Evolutionary conservation across 2,113 vertebrate genomes (phyloP).

Genomic region (Typhlomys cinereus): DNA sequence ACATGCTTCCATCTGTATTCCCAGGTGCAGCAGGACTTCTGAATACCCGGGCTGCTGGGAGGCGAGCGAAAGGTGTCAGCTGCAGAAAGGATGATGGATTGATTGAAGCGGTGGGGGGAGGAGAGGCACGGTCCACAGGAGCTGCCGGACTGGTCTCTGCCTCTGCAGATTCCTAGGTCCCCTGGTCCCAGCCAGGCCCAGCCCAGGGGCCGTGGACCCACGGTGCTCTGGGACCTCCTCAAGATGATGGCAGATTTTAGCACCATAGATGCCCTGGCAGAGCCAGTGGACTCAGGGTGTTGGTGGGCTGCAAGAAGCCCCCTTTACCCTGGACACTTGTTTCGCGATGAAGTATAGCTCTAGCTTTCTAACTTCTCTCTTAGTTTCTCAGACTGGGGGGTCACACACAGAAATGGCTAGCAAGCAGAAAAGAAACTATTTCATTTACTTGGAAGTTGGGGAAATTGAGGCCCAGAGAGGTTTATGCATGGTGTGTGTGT

Average conservation of each 20-base stretch:
- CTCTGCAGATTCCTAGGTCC: conserved; percentile 80
- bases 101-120: conserved; percentile 82
- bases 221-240: conserved; percentile 81
- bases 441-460: background rate
- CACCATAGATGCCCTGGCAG: background rate
- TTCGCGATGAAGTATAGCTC: background rate
- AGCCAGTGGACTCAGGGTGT: background rate
- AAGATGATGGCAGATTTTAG: conserved; percentile 18
- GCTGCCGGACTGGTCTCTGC: conserved; percentile 78
- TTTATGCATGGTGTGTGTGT: no score
- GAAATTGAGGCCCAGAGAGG: background rate
- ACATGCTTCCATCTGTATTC: conserved; percentile 89
- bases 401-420: background rate
- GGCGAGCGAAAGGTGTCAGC: conserved; percentile 86
- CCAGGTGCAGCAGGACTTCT: conserved; percentile 74
- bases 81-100: conserved; percentile 87
- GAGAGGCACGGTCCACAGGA: conserved; percentile 73
- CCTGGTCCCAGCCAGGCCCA: conserved; percentile 76
- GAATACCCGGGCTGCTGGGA: conserved; percentile 82
- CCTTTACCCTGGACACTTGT: background rate
- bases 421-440: background rate
- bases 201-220: conserved; percentile 76
- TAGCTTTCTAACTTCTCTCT: background rate
- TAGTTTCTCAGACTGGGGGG: background rate
- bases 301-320: background rate